Evolutionary conservation across 1,140 invertebrate genomes (phyloP).

Genomic region (Lerema accius): DNA sequence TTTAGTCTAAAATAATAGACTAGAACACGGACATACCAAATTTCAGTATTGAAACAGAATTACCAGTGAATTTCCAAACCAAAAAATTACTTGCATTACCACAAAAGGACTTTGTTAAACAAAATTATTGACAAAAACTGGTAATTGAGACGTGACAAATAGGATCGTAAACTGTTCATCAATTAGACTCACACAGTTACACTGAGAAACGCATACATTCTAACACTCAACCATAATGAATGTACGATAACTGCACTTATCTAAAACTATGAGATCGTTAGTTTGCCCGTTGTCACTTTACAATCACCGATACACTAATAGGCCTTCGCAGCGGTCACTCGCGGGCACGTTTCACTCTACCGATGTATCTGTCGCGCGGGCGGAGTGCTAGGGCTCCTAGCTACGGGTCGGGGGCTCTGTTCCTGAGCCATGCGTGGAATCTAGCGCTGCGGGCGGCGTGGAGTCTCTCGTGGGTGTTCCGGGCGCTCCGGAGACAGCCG

Average conservation of each 20-base stretch:
- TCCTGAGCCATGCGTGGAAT: constrained; percentile 59
- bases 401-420: constrained; percentile 33
- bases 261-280: neutral
- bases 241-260: neutral
- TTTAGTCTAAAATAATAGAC: no score
- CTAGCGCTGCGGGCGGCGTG: constrained; percentile 43
- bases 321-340: neutral
- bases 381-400: constrained; percentile 1
- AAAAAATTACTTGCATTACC: no score
- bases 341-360: neutral
- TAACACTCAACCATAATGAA: no score
- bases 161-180: neutral
- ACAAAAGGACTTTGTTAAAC: no score
- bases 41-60: no score
- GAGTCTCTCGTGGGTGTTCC: constrained; percentile 47
- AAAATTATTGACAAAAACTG: no score
- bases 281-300: no score
- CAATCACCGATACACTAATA: no score
- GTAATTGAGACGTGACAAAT: no score
- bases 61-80: no score
- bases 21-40: no score
- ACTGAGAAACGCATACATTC: neutral
- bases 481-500: constrained; percentile 52
- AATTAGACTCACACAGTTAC: neutral
- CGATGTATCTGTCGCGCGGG: neutral